Evolutionary conservation across 2,113 vertebrate genomes (phyloP), one percentile per base, ranked within the genome.

Genomic region (Colaptes auratus): DNA sequence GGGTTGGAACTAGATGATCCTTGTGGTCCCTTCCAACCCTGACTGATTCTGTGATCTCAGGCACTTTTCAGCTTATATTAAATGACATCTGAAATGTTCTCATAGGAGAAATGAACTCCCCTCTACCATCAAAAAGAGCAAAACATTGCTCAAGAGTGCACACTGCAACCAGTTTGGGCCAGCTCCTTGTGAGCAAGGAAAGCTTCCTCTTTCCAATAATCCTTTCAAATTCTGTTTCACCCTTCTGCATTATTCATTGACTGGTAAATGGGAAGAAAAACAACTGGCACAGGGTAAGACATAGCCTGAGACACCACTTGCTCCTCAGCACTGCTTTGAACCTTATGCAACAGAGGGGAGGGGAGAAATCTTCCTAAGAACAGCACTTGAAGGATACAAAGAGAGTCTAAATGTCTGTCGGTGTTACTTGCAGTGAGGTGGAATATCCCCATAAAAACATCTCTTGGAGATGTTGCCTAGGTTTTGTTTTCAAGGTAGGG

Each of bases 1-100:
- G n/a, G n/a, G n/a, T n/a, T n/a, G n/a, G n/a, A n/a, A n/a, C n/a
- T n/a, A n/a, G n/a, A n/a, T n/a, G n/a, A n/a, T n/a, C n/a, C n/a
- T n/a, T n/a, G n/a, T n/a, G n/a, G n/a, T n/a, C n/a, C n/a, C n/a
- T n/a, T n/a, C n/a, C n/a, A n/a, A n/a, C n/a, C n/a, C n/a, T n/a
- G n/a, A n/a, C n/a, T n/a, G n/a, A n/a, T n/a, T n/a, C n/a, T n/a
- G n/a, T n/a, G n/a, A n/a, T 30, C 58, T 93, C 35, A 74, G 42
- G 36, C 31, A 71, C 18, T 77, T 92, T 70, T 70, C 70, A 70
- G 16, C 86, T 79, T 59, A 91, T 30, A 52, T 17, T 79, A 93
- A 92, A 82, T 79, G 79, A 89, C 52, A 88, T 33, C 20, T 56
- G 42, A 72, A 89, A 89, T 88, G 81, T 89, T 82, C 13, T 67